These are phyloP conservation scores for Geotrupes spiniger DNA, from an alignment of 2,888 invertebrate genomes.

Conservation along the genomic window DNA sequence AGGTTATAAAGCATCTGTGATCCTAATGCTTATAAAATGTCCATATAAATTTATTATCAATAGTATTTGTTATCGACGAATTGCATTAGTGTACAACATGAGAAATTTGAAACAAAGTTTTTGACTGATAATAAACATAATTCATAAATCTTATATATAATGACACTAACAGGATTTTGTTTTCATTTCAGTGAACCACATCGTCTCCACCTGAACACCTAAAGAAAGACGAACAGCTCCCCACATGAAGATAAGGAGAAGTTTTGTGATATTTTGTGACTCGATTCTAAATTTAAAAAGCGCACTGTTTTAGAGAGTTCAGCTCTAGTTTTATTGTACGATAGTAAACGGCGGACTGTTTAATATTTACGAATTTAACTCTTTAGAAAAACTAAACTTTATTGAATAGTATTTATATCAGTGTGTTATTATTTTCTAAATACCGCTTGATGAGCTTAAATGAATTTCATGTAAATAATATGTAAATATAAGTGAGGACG, in stretches of 20 bases:
- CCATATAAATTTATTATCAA: too few species aligned
- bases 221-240: constrained; percentile 8
- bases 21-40: too few species aligned
- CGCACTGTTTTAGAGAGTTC: constrained; percentile 12
- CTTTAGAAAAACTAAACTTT: not conserved
- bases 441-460: constrained; percentile 44
- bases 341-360: constrained; percentile 7
- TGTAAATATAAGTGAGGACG: constrained; percentile 10
- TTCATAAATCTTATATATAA: too few species aligned
- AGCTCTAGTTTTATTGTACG: constrained; percentile 14
- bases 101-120: too few species aligned
- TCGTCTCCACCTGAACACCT: constrained; percentile 32
- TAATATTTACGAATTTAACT: too few species aligned
- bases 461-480: constrained; percentile 38
- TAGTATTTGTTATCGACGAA: too few species aligned
- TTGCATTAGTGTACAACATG: too few species aligned
- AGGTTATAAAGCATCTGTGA: too few species aligned
- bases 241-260: constrained; percentile 27
- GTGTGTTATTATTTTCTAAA: constrained; percentile 38
- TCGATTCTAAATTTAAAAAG: constrained; percentile 22
- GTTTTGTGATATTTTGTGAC: constrained; percentile 47
- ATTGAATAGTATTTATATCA: constrained; percentile 37
- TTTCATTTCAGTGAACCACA: constrained; percentile 40
- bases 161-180: constrained; percentile 24
- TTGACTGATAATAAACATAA: too few species aligned